These are phyloP conservation scores for Pseudomyrmex sp. DNA, from an alignment of 1,140 invertebrate species.

Conservation along the genomic window DNA sequence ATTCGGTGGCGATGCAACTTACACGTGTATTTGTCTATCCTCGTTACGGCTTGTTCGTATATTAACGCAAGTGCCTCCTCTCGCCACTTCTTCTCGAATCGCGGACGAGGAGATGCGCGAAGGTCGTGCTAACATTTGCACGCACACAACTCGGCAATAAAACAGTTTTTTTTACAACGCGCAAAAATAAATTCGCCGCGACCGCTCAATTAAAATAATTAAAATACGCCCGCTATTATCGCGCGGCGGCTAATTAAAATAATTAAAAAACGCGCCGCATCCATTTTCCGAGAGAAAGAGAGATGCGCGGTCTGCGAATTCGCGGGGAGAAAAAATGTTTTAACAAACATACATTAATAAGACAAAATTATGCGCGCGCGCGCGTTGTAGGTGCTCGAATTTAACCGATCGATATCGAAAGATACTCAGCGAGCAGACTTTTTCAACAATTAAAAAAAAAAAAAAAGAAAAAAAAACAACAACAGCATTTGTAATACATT, in stretches of 20 bases:
- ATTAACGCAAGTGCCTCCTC: background rate
- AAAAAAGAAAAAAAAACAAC: no score
- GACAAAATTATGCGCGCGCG: background rate
- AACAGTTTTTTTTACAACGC: constrained; percentile 1
- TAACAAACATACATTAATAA: background rate
- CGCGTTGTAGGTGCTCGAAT: no score
- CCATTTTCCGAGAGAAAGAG: background rate
- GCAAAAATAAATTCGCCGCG: constrained; percentile 15
- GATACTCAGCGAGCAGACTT: background rate
- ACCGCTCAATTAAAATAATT: constrained; percentile 31
- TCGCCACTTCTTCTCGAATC: no score
- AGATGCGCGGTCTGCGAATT: background rate
- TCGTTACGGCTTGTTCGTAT: background rate
- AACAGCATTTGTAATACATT: background rate
- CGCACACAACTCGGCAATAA: background rate
- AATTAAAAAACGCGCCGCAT: constrained; percentile 8
- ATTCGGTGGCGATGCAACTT: background rate
- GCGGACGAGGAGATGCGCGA: background rate
- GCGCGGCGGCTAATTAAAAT: constrained; percentile 11
- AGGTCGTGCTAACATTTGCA: constrained; percentile 23
- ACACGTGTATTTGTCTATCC: background rate
- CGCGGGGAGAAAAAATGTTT: background rate
- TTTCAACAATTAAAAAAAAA: background rate
- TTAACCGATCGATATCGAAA: background rate
- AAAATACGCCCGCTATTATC: constrained; percentile 1